A percentile compares a stretch with the other conserved stretches of the same genome.
phyloP scores from a whole-genome alignment of 1,140 invertebrate genomes.

The Drosophila seguyi region DNA sequence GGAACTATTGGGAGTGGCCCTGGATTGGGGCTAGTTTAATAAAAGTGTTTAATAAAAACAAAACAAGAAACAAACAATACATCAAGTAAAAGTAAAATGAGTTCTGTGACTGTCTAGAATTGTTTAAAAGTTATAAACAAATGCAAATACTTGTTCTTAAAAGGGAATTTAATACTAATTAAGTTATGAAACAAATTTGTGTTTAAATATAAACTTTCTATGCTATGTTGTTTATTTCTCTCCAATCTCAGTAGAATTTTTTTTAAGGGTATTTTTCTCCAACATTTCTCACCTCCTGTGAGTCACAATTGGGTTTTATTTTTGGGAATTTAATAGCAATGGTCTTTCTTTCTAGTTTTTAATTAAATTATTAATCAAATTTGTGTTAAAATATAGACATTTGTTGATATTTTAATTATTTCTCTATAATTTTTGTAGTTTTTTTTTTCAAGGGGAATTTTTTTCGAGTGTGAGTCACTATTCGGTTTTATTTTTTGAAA shows the following conservation, averaged over 20 bases:
- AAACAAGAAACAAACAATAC: too few relatives aligned
- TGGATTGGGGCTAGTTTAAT: background rate
- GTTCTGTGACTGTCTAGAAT: too few relatives aligned
- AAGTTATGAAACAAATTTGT: background rate
- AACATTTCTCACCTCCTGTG: constrained; percentile 1
- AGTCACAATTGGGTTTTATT: background rate
- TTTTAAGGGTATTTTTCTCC: constrained; percentile 49
- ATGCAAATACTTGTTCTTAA: background rate
- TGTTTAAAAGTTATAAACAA: background rate
- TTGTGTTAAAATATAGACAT: too few relatives aligned
- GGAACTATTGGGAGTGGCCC: background rate
- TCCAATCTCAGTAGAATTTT: constrained; percentile 71
- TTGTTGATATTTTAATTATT: too few relatives aligned
- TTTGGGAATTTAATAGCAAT: too few relatives aligned
- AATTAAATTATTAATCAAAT: too few relatives aligned
- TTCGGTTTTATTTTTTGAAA: too few relatives aligned
- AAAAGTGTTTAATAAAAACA: background rate
- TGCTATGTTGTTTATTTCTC: background rate
- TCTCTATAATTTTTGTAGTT: too few relatives aligned
- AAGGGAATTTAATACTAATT: background rate
- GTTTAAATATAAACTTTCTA: background rate
- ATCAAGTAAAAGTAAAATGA: background rate
- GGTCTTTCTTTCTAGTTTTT: too few relatives aligned
- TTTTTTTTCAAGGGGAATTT: too few relatives aligned
- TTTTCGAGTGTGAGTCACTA: too few relatives aligned